phyloP scores from a whole-genome alignment of 2,888 invertebrate species.

The Lathronympha strigana region DNA sequence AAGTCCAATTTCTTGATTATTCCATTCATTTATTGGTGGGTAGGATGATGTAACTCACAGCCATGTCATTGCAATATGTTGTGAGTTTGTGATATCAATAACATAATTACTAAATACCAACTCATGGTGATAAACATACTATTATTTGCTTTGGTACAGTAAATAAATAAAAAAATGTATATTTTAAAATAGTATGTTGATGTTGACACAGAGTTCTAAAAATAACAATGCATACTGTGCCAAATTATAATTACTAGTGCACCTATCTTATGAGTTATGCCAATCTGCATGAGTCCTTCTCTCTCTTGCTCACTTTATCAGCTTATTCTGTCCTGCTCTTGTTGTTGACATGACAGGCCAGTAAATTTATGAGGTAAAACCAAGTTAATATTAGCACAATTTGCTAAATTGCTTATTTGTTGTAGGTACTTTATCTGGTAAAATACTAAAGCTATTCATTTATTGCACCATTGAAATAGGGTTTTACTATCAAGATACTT shows the following conservation, averaged over 20 bases:
- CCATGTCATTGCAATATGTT: conserved; percentile 22
- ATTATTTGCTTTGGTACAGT: not conserved
- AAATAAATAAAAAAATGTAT: not conserved
- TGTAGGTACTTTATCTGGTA: no score
- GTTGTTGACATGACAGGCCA: conserved; percentile 24
- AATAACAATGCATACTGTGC: conserved; percentile 22
- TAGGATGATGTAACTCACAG: conserved; percentile 35
- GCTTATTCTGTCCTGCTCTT: conserved; percentile 6
- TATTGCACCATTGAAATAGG: no score
- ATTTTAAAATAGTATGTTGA: conserved; percentile 3
- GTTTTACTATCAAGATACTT: no score
- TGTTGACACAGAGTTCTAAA: conserved; percentile 24
- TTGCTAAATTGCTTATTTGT: conserved; percentile 4
- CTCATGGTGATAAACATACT: conserved; percentile 15
- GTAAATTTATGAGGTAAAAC: conserved; percentile 30
- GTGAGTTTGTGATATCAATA: not conserved
- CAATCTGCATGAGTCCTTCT: not conserved
- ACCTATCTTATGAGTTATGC: conserved; percentile 19
- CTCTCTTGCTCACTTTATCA: conserved; percentile 7
- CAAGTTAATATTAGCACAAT: conserved; percentile 8
- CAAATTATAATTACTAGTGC: conserved; percentile 25
- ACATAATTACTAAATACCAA: not conserved
- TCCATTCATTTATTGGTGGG: conserved; percentile 26
- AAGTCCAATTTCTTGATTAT: conserved; percentile 30
- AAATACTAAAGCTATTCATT: no score